A percentile compares a stretch with the other conserved stretches of the same genome.
Conservation (phyloP, 2,888 invertebrate species). For the Limnephilus rhombicus region DNA sequence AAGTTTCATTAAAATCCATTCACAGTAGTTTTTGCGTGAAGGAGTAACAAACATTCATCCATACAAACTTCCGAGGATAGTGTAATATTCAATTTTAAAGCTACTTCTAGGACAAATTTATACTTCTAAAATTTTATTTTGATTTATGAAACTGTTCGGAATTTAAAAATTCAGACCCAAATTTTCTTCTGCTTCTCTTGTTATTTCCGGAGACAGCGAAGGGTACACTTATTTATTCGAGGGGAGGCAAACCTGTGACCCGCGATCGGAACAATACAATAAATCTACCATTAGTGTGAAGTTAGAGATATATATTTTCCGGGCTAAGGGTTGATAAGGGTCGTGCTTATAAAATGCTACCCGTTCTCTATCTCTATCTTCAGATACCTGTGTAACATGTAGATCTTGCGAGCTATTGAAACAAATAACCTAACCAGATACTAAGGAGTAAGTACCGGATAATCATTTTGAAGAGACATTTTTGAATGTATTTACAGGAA, state of each 20-base stretch:
- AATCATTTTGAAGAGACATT: too few species aligned
- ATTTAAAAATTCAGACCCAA: background rate
- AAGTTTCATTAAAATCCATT: too few species aligned
- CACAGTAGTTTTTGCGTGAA: too few species aligned
- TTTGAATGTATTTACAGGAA: too few species aligned
- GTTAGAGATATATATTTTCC: background rate
- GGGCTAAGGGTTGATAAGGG: background rate
- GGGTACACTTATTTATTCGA: background rate
- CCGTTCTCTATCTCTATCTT: background rate
- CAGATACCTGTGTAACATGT: background rate
- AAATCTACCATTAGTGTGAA: constrained; percentile 1
- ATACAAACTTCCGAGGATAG: too few species aligned
- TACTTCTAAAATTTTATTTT: too few species aligned
- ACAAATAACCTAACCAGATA: background rate
- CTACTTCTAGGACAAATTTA: too few species aligned
- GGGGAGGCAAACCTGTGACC: background rate
- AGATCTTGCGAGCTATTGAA: background rate
- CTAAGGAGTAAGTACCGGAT: background rate
- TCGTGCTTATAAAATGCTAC: background rate
- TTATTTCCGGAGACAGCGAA: background rate
- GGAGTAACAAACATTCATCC: too few species aligned
- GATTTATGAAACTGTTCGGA: background rate
- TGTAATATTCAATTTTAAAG: too few species aligned
- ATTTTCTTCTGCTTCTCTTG: background rate
- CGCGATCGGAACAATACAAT: background rate